Evolutionary conservation across 64 coral and sea anemone species (phyloP).

Genomic region (Astreopora myriophthalma): DNA sequence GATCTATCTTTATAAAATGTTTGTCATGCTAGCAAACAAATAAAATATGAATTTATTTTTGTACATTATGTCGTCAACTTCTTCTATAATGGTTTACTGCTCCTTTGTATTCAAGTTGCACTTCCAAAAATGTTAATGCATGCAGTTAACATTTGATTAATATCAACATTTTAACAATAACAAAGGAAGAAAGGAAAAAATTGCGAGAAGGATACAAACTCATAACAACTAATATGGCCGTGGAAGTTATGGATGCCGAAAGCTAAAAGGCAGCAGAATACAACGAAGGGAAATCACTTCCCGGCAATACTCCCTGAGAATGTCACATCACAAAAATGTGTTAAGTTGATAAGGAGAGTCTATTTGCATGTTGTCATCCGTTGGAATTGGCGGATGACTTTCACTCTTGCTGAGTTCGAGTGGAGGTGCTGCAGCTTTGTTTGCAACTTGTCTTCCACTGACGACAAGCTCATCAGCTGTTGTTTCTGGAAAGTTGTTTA

Average conservation of each 20-base stretch:
- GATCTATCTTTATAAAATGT: no score
- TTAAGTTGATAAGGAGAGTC: conserved; percentile 17
- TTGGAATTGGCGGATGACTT: not conserved
- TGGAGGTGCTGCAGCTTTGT: not conserved
- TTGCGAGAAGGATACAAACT: no score
- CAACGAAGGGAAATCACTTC: not conserved
- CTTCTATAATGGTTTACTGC: no score
- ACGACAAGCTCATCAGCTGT: conserved; percentile 19
- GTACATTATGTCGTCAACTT: not conserved
- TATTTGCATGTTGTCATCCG: not conserved
- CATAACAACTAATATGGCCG: no score
- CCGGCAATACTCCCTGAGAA: not conserved
- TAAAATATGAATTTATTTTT: not conserved
- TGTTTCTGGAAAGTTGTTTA: conserved; percentile 9
- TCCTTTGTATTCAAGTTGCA: no score
- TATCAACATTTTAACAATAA: no score
- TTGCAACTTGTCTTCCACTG: not conserved
- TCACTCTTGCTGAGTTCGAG: not conserved
- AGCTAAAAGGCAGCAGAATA: not conserved
- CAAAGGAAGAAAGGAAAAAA: no score
- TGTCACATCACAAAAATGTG: not conserved
- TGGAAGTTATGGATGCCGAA: no score
- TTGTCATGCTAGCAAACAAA: no score
- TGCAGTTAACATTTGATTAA: no score
- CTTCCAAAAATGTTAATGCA: no score